Conservation (phyloP, 2,888 invertebrate genomes). For the Drosophila planitibia region DNA sequence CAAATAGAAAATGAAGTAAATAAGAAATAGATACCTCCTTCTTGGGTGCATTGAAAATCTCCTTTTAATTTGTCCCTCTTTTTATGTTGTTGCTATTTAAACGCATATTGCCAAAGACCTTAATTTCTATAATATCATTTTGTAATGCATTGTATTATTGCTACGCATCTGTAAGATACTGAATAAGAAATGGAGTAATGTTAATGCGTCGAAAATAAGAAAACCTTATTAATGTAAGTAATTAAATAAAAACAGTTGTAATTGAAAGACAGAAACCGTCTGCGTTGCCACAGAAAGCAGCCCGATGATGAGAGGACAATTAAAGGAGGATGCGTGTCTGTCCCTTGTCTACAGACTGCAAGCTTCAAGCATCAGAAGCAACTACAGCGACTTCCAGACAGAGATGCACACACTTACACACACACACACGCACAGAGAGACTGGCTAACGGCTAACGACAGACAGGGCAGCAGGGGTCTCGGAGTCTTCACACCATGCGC, state of each 20-base stretch:
- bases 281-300: constrained; percentile 30
- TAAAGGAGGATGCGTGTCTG: constrained; percentile 69
- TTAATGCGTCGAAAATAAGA: constrained; percentile 51
- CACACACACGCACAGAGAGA: constrained; percentile 10
- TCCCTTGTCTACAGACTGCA: constrained; percentile 46
- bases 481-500: constrained; percentile 71
- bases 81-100: neutral
- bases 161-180: constrained; percentile 4
- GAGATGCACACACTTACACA: constrained; percentile 27
- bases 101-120: neutral
- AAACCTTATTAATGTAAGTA: constrained; percentile 75
- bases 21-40: neutral
- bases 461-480: constrained; percentile 32
- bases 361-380: constrained; percentile 68
- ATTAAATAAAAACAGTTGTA: constrained; percentile 73
- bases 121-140: neutral
- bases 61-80: neutral
- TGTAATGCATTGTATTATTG: neutral
- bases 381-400: constrained; percentile 55
- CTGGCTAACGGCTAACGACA: constrained; percentile 22
- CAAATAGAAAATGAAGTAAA: neutral
- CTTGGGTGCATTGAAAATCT: neutral
- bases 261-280: constrained; percentile 58
- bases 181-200: constrained; percentile 2
- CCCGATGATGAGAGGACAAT: constrained; percentile 55